A percentile compares a stretch with the other conserved stretches of the same genome.
These are phyloP conservation scores for Cirrhinus molitorella DNA, from an alignment of 2,797 vertebrate species.

Conservation along the genomic window DNA sequence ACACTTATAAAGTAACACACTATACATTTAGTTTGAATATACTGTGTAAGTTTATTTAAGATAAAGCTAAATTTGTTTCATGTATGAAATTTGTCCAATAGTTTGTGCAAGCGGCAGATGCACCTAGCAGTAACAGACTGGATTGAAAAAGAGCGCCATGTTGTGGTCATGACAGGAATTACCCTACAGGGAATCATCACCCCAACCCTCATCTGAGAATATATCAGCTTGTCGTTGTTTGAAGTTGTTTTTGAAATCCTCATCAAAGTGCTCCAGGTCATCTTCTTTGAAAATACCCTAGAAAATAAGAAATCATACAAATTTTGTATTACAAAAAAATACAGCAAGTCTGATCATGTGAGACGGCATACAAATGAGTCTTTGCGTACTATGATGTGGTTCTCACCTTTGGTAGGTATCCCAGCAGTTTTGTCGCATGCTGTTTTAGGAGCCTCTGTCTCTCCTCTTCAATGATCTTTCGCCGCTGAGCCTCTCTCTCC, in stretches of 20 bases:
- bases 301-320: constrained; percentile 37
- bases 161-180: constrained; percentile 70
- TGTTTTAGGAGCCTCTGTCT: constrained; percentile 87
- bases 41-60: not conserved
- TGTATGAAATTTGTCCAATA: not conserved
- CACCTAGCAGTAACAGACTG: not conserved
- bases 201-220: constrained; percentile 73
- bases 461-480: constrained; percentile 91
- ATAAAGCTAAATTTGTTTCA: not conserved
- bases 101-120: not conserved
- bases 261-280: constrained; percentile 88
- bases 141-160: constrained; percentile 67
- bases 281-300: constrained; percentile 90
- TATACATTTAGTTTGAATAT: not conserved
- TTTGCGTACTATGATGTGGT: not conserved
- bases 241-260: constrained; percentile 87
- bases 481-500: constrained; percentile 77
- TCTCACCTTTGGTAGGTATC: constrained; percentile 90
- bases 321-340: not conserved
- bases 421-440: constrained; percentile 87
- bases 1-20: not conserved
- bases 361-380: not conserved
- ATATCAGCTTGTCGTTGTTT: constrained; percentile 70
- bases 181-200: constrained; percentile 55
- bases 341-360: not conserved